Conservation (phyloP, 2,113 vertebrate genomes). For the Charadrius vociferus region DNA sequence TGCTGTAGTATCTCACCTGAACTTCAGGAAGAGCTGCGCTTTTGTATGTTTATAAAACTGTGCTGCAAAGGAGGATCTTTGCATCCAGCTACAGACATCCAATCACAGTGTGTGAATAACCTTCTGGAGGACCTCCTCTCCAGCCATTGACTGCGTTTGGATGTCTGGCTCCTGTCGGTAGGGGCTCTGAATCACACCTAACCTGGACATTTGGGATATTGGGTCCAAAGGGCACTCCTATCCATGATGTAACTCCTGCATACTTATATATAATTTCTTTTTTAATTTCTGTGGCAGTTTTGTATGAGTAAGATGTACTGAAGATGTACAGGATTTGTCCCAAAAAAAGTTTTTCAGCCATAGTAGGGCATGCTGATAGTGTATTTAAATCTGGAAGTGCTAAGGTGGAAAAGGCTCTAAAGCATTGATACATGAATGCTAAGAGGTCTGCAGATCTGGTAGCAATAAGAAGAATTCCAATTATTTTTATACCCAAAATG, state of each 20-base stretch:
- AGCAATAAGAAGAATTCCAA: background rate
- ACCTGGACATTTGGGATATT: background rate
- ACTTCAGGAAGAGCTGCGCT: background rate
- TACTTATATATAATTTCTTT: background rate
- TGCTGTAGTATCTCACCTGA: background rate
- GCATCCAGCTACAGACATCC: background rate
- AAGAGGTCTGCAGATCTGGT: background rate
- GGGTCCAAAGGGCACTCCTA: background rate
- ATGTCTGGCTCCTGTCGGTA: background rate
- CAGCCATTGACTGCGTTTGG: background rate
- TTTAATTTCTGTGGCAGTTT: background rate
- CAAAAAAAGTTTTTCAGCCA: background rate
- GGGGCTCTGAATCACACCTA: background rate
- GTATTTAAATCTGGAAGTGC: background rate
- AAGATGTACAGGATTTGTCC: background rate
- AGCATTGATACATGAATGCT: background rate
- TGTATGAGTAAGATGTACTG: background rate
- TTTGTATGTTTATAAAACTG: background rate
- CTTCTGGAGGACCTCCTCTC: background rate
- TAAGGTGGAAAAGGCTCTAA: background rate
- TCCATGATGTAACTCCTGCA: background rate
- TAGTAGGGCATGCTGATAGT: background rate
- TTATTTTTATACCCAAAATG: background rate
- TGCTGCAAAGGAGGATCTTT: background rate
- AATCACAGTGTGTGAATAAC: background rate